Conservation (phyloP, 2,797 vertebrate species). For the Alfaro cultratus region DNA sequence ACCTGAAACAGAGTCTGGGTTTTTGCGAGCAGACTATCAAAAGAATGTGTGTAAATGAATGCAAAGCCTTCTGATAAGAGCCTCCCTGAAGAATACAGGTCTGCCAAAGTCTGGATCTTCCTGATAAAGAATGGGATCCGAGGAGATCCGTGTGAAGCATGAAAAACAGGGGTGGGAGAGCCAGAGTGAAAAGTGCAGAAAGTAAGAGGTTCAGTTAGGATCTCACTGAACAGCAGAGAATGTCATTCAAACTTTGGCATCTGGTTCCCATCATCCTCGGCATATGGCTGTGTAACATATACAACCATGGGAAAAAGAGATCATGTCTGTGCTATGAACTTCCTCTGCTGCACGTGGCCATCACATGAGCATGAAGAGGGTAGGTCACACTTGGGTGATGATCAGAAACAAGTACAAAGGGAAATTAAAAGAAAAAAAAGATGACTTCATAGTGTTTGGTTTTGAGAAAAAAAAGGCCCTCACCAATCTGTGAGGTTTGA, state of each 20-base stretch:
- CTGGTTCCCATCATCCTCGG: conserved; percentile 73
- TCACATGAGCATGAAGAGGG: conserved; percentile 51
- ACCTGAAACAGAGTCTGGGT: conserved; percentile 7
- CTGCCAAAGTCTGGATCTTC: conserved; percentile 16
- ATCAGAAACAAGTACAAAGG: not conserved
- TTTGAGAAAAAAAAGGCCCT: not conserved
- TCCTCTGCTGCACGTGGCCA: conserved; percentile 61
- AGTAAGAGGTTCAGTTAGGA: conserved; percentile 14
- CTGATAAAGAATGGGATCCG: conserved; percentile 1
- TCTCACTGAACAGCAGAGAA: conserved; percentile 50
- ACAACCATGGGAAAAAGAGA: conserved; percentile 67
- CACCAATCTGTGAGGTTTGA: not conserved
- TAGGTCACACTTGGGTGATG: conserved; percentile 48
- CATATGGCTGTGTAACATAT: conserved; percentile 63
- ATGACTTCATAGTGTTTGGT: not conserved
- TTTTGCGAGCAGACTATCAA: not conserved
- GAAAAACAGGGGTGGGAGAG: conserved; percentile 13
- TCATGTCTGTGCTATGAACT: conserved; percentile 73
- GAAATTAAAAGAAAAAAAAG: not conserved
- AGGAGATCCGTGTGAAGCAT: conserved; percentile 6
- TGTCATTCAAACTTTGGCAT: conserved; percentile 66
- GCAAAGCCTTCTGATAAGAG: conserved; percentile 15
- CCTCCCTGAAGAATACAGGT: not conserved
- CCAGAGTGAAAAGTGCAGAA: conserved; percentile 32
- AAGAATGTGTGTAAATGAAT: conserved; percentile 3